These are phyloP conservation scores for Azorinus chamasolen DNA, from an alignment of 2,888 invertebrate genomes.

Conservation along the genomic window DNA sequence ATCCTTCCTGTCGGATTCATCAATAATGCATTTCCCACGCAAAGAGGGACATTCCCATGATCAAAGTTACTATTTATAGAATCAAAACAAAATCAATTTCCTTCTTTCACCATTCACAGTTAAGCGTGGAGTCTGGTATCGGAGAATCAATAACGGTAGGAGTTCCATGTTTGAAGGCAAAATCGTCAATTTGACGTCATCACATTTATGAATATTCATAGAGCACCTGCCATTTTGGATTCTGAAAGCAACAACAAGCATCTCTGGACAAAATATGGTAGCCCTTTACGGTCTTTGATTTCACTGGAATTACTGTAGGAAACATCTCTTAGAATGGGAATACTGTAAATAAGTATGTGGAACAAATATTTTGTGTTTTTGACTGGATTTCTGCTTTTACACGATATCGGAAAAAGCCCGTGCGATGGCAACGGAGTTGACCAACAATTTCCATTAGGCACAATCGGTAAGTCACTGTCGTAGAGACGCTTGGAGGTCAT, in stretches of 20 bases:
- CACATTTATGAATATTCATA: constrained; percentile 69
- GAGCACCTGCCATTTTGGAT: constrained; percentile 72
- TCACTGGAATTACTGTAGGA: constrained; percentile 28
- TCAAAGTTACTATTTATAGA: too few species aligned
- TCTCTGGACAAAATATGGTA: constrained; percentile 55
- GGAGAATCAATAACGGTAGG: too few species aligned
- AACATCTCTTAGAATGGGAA: constrained; percentile 36
- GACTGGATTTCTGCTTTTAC: constrained; percentile 56
- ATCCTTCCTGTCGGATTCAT: too few species aligned
- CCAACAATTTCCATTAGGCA: constrained; percentile 65
- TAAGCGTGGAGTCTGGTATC: too few species aligned
- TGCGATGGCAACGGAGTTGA: constrained; percentile 49
- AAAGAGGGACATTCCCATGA: too few species aligned
- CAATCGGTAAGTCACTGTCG: constrained; percentile 64
- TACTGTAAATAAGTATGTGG: constrained; percentile 60
- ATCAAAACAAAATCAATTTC: too few species aligned
- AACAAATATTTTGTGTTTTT: constrained; percentile 51
- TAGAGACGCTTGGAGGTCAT: constrained; percentile 48
- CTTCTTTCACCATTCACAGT: too few species aligned
- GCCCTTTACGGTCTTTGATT: constrained; percentile 30
- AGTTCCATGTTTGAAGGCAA: constrained; percentile 12
- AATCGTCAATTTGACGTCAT: constrained; percentile 67
- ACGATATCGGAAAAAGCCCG: constrained; percentile 39
- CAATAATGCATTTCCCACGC: too few species aligned
- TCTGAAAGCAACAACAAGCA: constrained; percentile 54